phyloP scores from a whole-genome alignment of 2,113 vertebrate species.

The Numida meleagris region DNA sequence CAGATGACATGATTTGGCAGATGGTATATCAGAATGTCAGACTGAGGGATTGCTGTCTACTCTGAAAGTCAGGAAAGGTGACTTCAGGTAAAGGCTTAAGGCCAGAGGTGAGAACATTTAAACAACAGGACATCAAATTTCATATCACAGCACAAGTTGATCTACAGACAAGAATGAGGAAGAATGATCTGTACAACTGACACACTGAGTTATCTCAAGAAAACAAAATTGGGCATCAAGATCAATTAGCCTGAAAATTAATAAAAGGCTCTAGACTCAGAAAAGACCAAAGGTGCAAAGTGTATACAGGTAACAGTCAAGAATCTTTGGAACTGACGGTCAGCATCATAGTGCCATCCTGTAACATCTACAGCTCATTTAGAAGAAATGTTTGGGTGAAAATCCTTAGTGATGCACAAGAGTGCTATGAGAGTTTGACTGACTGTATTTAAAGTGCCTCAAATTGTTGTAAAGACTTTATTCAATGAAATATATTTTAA shows the following conservation, averaged over 20 bases:
- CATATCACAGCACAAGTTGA: conserved; percentile 20
- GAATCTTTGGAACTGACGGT: not conserved
- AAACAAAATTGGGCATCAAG: conserved; percentile 44
- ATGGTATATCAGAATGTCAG: not conserved
- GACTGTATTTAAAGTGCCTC: not conserved
- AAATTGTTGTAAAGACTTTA: not conserved
- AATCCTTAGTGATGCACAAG: not conserved
- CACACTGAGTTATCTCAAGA: conserved; percentile 32
- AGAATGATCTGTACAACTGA: not conserved
- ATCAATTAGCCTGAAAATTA: conserved; percentile 52
- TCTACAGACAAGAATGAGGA: conserved; percentile 17
- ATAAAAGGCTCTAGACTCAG: conserved; percentile 13
- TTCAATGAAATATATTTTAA: not conserved
- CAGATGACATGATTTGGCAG: not conserved
- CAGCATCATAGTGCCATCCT: not conserved
- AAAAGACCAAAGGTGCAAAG: conserved; percentile 23
- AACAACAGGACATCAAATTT: not conserved
- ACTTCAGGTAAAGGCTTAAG: not conserved
- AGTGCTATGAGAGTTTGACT: not conserved
- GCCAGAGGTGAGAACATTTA: not conserved
- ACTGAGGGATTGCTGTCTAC: not conserved
- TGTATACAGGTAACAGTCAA: conserved; percentile 22
- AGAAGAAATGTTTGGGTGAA: not conserved
- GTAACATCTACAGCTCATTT: conserved; percentile 1
- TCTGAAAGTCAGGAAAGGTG: not conserved